These are phyloP conservation scores for Zaprionus davidi DNA, from an alignment of 1,140 invertebrate genomes.

Conservation along the genomic window DNA sequence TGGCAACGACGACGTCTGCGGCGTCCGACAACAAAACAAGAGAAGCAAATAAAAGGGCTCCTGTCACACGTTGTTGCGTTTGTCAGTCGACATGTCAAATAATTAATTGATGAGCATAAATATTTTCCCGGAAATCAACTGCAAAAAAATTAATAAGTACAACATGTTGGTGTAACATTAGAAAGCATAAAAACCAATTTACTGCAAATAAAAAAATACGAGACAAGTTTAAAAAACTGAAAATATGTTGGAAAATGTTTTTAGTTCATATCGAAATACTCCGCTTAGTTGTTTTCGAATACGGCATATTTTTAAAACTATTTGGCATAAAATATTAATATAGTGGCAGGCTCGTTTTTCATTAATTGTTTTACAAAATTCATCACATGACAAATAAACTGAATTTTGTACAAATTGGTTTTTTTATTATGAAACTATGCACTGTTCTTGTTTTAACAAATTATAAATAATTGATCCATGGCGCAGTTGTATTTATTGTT, in stretches of 20 bases:
- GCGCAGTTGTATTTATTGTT: slow-evolving; percentile 40
- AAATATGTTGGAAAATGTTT: background rate
- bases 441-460: slow-evolving; percentile 30
- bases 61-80: slow-evolving; percentile 38
- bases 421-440: slow-evolving; percentile 20
- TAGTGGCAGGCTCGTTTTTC: background rate
- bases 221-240: background rate
- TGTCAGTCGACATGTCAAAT: slow-evolving; percentile 57
- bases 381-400: slow-evolving; percentile 19
- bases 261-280: background rate
- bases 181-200: background rate
- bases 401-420: slow-evolving; percentile 11
- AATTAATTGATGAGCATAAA: slow-evolving; percentile 57
- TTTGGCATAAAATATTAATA: background rate
- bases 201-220: background rate
- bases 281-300: background rate
- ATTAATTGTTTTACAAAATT: slow-evolving; percentile 9
- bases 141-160: background rate
- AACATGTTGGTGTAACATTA: background rate
- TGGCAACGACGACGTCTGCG: background rate
- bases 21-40: slow-evolving; percentile 31
- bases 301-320: background rate
- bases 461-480: slow-evolving; percentile 49
- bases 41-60: slow-evolving; percentile 20
- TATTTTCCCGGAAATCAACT: slow-evolving; percentile 36